Evolutionary conservation across 2,888 invertebrate genomes (phyloP), one percentile per base, ranked within the genome.

Genomic region (Lasioglossum calceatum): DNA sequence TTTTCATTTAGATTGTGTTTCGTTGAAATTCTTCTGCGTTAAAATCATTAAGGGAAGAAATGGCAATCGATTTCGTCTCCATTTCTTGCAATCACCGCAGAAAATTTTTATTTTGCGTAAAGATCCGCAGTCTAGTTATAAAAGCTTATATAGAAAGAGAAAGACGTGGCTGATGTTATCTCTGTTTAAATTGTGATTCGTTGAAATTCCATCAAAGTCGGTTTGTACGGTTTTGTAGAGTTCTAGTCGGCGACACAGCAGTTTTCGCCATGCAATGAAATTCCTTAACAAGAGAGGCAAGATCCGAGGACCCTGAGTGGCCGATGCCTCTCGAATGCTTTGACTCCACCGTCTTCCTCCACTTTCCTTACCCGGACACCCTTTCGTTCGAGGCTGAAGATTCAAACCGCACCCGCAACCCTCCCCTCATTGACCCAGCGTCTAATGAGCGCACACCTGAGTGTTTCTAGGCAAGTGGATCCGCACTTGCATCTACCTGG

Each of bases 391-490:
- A 84, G 88, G 84, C 77, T 77, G 82, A 87, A 88, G 88, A 92
- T 91, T 86, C 88, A 39, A 70, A 10, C 67, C 19, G 19, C 67
- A 27, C 36, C 67, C 36, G 36, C 39, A 19, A 64, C 81, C 87
- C 89, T 32, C 32, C 88, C 91, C 92, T 92, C 93, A 92, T 93
- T 93, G 93, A 93, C 93, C 93, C 90, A 90, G 82, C 86, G 90
- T 92, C 93, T 93, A 94, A 94, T 94, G 93, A 94, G 93, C 92
- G 91, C 90, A 89, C 91, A 91, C 92, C 91, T 82, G 90, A 93
- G 92, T 91, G 89, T 89, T 86, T 87, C 85, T 86, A 90, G 91
- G 92, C 92, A 91, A 93, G 91, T 89, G 92, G 92, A 92, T 90
- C 90, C 82, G 91, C 88, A 87, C 92, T 91, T 88, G 87, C 89